Conservation (phyloP, 2,113 vertebrate species). For the Craseonycteris thonglongyai region DNA sequence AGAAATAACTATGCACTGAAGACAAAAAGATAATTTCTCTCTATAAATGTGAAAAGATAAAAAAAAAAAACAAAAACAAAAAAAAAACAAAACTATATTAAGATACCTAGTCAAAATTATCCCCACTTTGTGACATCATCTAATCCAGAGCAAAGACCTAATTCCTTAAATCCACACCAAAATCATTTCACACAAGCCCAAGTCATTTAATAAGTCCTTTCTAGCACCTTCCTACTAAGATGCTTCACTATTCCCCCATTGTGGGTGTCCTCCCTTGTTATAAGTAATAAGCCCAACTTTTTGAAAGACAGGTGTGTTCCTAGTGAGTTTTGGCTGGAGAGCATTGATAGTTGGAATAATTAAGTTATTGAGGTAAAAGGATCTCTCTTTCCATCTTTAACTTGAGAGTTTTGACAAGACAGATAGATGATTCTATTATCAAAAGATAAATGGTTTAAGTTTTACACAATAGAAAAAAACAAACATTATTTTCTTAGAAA, state of each 20-base stretch:
- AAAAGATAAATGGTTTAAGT: too few relatives aligned
- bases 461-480: too few relatives aligned
- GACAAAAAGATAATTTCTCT: too few relatives aligned
- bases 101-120: background rate
- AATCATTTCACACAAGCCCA: background rate
- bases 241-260: background rate
- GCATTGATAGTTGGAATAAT: background rate
- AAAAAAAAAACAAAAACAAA: too few relatives aligned
- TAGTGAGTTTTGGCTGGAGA: background rate
- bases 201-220: background rate
- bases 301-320: background rate
- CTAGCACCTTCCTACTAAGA: background rate
- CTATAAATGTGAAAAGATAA: too few relatives aligned
- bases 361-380: too few relatives aligned
- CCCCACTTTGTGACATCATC: background rate
- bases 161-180: background rate
- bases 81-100: too few relatives aligned
- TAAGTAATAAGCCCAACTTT: background rate
- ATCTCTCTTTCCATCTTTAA: too few relatives aligned
- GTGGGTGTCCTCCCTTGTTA: background rate
- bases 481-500: background rate
- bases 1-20: too few relatives aligned
- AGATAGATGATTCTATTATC: too few relatives aligned
- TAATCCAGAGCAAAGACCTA: background rate
- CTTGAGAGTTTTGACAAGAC: too few relatives aligned